phyloP scores from a whole-genome alignment of 1,140 invertebrate genomes.

The Cydia splendana region DNA sequence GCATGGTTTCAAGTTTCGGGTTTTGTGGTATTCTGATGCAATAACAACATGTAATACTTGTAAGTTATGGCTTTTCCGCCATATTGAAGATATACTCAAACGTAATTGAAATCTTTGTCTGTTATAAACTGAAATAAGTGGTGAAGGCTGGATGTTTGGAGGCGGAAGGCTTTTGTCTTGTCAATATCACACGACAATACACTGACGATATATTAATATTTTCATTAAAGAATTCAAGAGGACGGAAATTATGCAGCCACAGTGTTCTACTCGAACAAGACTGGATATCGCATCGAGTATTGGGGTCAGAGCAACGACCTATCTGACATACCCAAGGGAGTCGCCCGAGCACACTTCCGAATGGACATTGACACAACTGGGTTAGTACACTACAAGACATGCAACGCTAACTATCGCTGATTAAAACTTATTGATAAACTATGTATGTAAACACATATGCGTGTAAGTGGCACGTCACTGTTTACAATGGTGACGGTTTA shows the following conservation, averaged over 20 bases:
- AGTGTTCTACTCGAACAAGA: slow-evolving; percentile 84
- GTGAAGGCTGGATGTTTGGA: no score
- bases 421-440: slow-evolving; percentile 32
- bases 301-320: slow-evolving; percentile 89
- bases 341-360: slow-evolving; percentile 86
- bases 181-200: not conserved
- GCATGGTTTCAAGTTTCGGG: slow-evolving; percentile 26
- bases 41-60: slow-evolving; percentile 18
- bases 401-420: slow-evolving; percentile 24
- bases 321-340: slow-evolving; percentile 81
- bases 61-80: not conserved
- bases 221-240: slow-evolving; percentile 81
- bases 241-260: slow-evolving; percentile 88
- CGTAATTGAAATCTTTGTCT: no score
- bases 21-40: slow-evolving; percentile 11
- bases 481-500: slow-evolving; percentile 27
- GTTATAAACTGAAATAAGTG: no score
- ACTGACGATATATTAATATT: not conserved
- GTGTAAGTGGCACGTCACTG: slow-evolving; percentile 17
- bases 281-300: slow-evolving; percentile 85
- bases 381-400: slow-evolving; percentile 68
- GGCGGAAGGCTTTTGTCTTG: no score
- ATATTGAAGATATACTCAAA: no score
- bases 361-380: slow-evolving; percentile 84
- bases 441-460: not conserved